These are phyloP conservation scores for Bimastos eiseni DNA, from an alignment of 2,888 invertebrate genomes.

Conservation along the genomic window DNA sequence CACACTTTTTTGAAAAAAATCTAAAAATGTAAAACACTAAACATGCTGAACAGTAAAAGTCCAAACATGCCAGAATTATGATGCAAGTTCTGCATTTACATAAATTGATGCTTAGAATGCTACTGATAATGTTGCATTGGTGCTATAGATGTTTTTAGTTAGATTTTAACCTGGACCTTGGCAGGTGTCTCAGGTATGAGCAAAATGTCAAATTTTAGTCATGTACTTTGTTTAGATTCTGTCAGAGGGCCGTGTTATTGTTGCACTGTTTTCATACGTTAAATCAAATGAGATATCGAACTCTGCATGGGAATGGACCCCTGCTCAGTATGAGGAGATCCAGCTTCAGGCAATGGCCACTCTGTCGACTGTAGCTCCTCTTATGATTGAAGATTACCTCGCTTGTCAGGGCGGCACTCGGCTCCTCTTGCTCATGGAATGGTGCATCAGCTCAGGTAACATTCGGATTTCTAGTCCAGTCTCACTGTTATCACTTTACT, in stretches of 20 bases:
- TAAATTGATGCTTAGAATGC: neutral
- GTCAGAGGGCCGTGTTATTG: slow-evolving; percentile 58
- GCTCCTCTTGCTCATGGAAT: slow-evolving; percentile 59
- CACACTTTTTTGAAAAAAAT: too few relatives aligned
- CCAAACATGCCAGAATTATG: too few relatives aligned
- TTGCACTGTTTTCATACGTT: slow-evolving; percentile 60
- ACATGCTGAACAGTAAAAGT: too few relatives aligned
- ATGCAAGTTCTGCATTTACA: too few relatives aligned
- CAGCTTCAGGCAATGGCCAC: slow-evolving; percentile 61
- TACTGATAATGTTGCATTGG: neutral
- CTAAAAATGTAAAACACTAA: too few relatives aligned
- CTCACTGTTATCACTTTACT: slow-evolving; percentile 14
- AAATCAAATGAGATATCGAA: slow-evolving; percentile 51
- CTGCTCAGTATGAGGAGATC: slow-evolving; percentile 62
- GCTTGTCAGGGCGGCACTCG: slow-evolving; percentile 60
- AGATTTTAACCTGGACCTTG: neutral
- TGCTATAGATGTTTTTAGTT: neutral
- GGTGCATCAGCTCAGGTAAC: slow-evolving; percentile 59
- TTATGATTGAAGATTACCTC: slow-evolving; percentile 60
- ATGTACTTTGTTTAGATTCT: slow-evolving; percentile 49
- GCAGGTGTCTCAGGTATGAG: neutral
- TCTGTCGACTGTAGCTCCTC: slow-evolving; percentile 57
- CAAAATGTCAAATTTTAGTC: neutral
- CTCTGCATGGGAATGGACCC: slow-evolving; percentile 53
- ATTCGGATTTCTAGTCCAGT: neutral